phyloP scores from a whole-genome alignment of 2,888 invertebrate species.

The Tenthredo livida region DNA sequence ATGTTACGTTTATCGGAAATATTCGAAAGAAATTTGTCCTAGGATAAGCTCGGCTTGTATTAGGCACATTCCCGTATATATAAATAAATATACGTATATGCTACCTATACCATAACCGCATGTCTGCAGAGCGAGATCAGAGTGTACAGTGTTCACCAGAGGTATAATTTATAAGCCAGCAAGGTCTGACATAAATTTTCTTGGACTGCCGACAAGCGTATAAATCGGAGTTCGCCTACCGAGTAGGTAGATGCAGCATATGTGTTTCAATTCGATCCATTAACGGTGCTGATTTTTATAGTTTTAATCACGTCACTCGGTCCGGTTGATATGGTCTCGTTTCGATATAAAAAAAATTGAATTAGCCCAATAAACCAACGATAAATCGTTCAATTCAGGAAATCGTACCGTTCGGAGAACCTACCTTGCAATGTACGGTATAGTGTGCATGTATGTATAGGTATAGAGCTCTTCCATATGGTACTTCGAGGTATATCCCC shows the following conservation, averaged over 20 bases:
- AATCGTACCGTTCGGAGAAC: conserved; percentile 51
- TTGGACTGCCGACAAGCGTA: conserved; percentile 39
- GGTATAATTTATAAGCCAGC: conserved; percentile 44
- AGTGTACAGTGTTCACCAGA: conserved; percentile 17
- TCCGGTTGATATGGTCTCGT: background rate
- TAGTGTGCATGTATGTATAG: conserved; percentile 50
- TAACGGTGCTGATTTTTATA: conserved; percentile 48
- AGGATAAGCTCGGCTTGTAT: background rate
- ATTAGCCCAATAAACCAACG: conserved; percentile 53
- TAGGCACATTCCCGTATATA: background rate
- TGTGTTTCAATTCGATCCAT: conserved; percentile 50
- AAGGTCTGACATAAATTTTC: conserved; percentile 47
- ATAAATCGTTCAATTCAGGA: conserved; percentile 56
- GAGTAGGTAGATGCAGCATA: conserved; percentile 36
- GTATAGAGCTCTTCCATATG: conserved; percentile 22
- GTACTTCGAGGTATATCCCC: background rate
- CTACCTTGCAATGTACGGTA: conserved; percentile 47
- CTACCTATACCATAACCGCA: too few relatives aligned
- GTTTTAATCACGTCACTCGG: conserved; percentile 44
- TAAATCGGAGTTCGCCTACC: conserved; percentile 47
- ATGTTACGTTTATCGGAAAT: conserved; percentile 6
- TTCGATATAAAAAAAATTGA: conserved; percentile 35
- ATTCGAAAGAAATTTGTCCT: conserved; percentile 35
- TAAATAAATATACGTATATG: background rate
- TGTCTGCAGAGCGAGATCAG: conserved; percentile 13